phyloP scores from a whole-genome alignment of 2,113 vertebrate species.

The Oplegnathus fasciatus region DNA sequence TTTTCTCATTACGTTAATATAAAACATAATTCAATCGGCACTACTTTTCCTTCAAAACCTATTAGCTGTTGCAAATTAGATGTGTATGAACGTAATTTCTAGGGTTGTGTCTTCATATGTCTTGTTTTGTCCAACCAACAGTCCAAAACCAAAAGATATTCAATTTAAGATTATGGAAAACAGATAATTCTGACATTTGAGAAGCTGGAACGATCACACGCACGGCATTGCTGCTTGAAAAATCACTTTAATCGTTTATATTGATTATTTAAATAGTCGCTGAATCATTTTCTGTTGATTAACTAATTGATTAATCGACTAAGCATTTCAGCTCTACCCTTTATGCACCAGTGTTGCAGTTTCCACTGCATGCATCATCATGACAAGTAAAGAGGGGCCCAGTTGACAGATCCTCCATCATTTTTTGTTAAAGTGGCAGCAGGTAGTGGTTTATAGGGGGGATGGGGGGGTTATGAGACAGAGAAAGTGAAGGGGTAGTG shows the following conservation, averaged over 20 bases:
- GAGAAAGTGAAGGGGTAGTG: neutral
- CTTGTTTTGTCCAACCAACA: neutral
- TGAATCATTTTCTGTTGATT: neutral
- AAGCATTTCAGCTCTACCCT: neutral
- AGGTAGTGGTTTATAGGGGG: too few relatives aligned
- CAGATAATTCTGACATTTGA: neutral
- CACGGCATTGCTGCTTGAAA: neutral
- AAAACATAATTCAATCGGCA: neutral
- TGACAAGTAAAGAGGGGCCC: conserved; percentile 35
- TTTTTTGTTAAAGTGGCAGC: conserved; percentile 6
- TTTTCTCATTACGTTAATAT: neutral
- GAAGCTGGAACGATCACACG: neutral
- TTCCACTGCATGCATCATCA: conserved; percentile 35
- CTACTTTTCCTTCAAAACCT: neutral
- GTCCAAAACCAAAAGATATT: neutral
- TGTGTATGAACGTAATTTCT: neutral
- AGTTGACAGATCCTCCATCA: conserved; percentile 21
- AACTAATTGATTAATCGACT: neutral
- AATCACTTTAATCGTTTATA: neutral
- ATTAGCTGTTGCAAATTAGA: too few relatives aligned
- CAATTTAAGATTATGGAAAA: neutral
- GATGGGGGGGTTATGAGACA: neutral
- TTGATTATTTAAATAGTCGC: neutral
- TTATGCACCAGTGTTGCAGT: neutral
- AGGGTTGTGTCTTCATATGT: neutral